Conservation (phyloP, 2,888 invertebrate genomes). For the Seira ritae region DNA sequence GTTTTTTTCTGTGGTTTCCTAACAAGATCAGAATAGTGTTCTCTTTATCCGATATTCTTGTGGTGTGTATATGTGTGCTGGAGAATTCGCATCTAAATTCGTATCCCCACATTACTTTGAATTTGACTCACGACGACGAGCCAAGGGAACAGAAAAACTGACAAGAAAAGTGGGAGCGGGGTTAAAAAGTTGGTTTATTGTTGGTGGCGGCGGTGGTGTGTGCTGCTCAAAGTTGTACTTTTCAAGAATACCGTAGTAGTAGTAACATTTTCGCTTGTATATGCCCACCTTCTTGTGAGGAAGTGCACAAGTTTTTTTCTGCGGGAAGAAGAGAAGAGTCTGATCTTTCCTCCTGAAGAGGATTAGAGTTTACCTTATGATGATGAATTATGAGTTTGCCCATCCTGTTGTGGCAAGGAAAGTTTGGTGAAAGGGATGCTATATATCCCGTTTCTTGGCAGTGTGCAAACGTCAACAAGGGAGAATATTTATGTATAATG, state of each 20-base stretch:
- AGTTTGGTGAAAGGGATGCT: slow-evolving; percentile 43
- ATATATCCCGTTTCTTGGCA: slow-evolving; percentile 2
- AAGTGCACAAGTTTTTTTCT: background rate
- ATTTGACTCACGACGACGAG: slow-evolving; percentile 51
- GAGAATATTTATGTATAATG: slow-evolving; percentile 3
- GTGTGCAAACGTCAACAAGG: slow-evolving; percentile 3
- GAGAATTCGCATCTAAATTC: slow-evolving; percentile 25
- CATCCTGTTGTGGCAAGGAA: slow-evolving; percentile 54
- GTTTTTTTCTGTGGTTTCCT: slow-evolving; percentile 16
- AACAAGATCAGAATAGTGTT: slow-evolving; percentile 49
- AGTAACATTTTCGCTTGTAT: background rate
- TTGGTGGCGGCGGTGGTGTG: slow-evolving; percentile 17
- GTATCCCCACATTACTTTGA: slow-evolving; percentile 36
- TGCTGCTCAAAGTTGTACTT: background rate
- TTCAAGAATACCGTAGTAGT: slow-evolving; percentile 16
- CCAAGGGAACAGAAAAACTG: slow-evolving; percentile 34
- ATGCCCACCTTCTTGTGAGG: background rate
- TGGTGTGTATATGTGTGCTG: slow-evolving; percentile 34
- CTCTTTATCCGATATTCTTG: slow-evolving; percentile 20
- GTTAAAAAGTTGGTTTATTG: slow-evolving; percentile 21
- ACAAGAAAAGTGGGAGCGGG: slow-evolving; percentile 39
- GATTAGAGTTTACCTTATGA: slow-evolving; percentile 65
- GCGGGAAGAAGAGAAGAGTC: slow-evolving; percentile 15
- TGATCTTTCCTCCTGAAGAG: slow-evolving; percentile 47
- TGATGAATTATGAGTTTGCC: slow-evolving; percentile 64